Base-by-base conservation (phyloP, 2,113 vertebrate species). In the Meleagris gallopavo region DNA sequence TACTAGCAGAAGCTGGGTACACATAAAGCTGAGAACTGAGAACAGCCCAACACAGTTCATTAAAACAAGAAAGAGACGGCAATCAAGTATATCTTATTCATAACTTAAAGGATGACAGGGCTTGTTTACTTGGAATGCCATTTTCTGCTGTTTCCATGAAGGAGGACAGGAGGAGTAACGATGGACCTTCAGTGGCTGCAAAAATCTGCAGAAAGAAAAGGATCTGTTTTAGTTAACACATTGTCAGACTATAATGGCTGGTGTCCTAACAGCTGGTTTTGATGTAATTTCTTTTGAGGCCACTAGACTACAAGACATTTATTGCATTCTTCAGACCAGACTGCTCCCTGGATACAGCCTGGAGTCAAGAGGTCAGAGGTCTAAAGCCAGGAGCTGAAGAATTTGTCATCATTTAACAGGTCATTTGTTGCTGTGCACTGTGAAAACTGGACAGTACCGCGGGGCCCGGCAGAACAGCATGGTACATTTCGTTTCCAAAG, bases 321-420 rank as follows among this genome's bases (percentile, higher is more conserved):
- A 97, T 98, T 97, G 94, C 97, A 98, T 97, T 98, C 97, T 91
- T 97, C 86, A 95, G 89, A 81, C 90, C 46, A 94, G 86, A 95
- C 86, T 97, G 94, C 92, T 97, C 97, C 97, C 96, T 97, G 95
- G 97, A 97, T 97, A 98, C 97, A 93, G 78, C 88, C 94, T 89
- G 84, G 91, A 97, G 97, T 96, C 97, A 97, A 95, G 93, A 97
- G 98, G 98, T 98, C 97, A 98, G 97, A 96, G 98, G 98, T 95
- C 97, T 97, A 96, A 98, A 98, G 98, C 98, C 98, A 97, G 95
- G 96, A 97, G 97, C 94, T 90, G 86, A 97, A 97, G 96, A 96
- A 98, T 98, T 98, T 98, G 96, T 98, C 98, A 97, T 96, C 93
- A 70, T 98, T 98, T 97, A 97, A 97, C 96, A 98, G 94, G 88